Base-by-base conservation (phyloP, 2,888 invertebrate species). In the Auanema sp. region DNA sequence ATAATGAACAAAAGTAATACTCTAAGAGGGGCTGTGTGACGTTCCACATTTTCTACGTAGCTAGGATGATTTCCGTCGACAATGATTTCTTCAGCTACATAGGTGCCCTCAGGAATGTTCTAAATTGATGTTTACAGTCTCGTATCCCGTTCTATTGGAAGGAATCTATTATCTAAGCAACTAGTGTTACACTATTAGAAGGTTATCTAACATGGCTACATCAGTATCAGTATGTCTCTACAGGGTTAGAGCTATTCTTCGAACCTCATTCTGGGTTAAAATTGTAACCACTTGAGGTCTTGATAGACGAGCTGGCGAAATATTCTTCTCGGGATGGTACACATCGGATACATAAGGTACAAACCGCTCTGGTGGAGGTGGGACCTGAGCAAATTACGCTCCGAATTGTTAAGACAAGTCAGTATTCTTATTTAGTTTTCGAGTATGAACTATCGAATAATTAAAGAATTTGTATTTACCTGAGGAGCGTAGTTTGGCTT, bases 311-410 rank as follows among this genome's bases (percentile, higher is more conserved):
- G 54, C 56, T 16, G 55, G 49, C 3, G 56, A 41, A 8, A 40
- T 41, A 12, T 50, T 56, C 0, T 25, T 24, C 23, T 40, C 33
- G 3, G 61, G 55, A 25, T 56, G 49, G 59, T 51, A 61, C 16
- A 68, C 33, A 49, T 68, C 68, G 12, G 57, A 33, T 16, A 58
- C 49, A 51, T 65, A 58, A 1, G 76, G 71, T n/a, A 75, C 49
- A 58, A 76, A 74, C 18, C 64, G 60, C 23, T 65, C 61, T 23
- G 73, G 73, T 14, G 76, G 76, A 11, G 76, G 71, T 11, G 71
- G 69, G 8, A 71, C 60, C 10, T 59, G 50, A 21, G 52, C 33
- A 33, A 33, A 33, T 16, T 8, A 18, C 47, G 18, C 18, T 16
- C 23, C 5, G 11, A 47, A 11, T 47, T 23, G 8, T 16, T 23